Evolutionary conservation across 2,113 vertebrate genomes (phyloP), one percentile per base, ranked within the genome.

Genomic region (Antennarius striatus): DNA sequence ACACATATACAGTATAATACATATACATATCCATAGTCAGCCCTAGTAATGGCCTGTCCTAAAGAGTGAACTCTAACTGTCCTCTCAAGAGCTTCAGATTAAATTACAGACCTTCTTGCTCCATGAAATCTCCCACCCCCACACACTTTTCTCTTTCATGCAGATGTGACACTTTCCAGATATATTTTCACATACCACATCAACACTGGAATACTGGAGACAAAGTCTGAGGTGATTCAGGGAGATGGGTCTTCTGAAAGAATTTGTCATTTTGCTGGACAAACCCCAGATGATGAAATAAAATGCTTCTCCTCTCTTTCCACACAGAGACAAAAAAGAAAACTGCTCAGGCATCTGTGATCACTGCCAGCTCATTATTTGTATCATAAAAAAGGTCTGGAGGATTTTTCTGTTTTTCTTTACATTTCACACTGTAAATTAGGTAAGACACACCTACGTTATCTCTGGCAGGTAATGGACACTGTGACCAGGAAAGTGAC

Each of bases 51-150:
- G 63, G 81, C 77, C 69, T 80, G 73, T 79, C 72, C 69, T 73
- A 29, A 49, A 22, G 81, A 80, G 79, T 86, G 73, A 84, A 80
- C 79, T 80, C 71, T 30, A 76, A 66, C 69, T 70, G 77, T 73
- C 15, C 81, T 80, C 84, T 88, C 87, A 73, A 51, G 82, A 82
- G 77, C 64, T 77, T 79, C 81, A 82, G 80, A 91, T 92, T 91
- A 85, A 90, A 90, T 90, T 90, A 89, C 85, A 86, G 65, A 88
- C 87, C 75, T 78, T 81, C 77, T 68, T 30, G 60, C 76, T 82
- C 73, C 69, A 78, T 61, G 52, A 87, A 74, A 45, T 59, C 81
- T 36, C n/a, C 10, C 57, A 12, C 51, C 62, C 54, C 11, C 29
- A 47, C 46, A 3, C 57, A 58, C 51, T 13, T 64, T 76, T 1